Percentiles rank a stretch among this genome's conserved stretches.
Evolutionary conservation across 2,113 vertebrate genomes (phyloP).

Genomic region (Psittacara wagleri): DNA sequence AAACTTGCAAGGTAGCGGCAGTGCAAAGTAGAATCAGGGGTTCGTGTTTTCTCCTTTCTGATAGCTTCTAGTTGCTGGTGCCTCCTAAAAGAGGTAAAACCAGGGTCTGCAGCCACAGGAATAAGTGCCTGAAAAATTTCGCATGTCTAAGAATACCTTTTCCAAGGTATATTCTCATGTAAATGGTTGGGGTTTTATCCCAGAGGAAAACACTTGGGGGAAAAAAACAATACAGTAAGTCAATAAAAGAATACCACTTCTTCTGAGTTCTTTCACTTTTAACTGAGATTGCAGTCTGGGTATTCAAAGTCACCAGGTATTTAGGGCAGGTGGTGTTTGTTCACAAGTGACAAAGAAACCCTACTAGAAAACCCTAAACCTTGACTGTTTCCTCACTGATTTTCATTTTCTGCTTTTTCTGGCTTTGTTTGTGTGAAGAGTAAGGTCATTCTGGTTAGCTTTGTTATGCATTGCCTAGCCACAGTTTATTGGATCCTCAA

Average conservation of each 20-base stretch:
- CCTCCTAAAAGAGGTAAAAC: neutral
- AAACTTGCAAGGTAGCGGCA: neutral
- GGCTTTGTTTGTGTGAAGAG: neutral
- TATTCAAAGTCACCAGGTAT: fast-evolving
- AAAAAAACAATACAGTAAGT: neutral
- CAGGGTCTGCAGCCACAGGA: neutral
- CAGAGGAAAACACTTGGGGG: neutral
- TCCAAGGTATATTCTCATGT: neutral
- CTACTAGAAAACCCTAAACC: neutral
- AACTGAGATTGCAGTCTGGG: neutral
- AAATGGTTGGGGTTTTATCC: neutral
- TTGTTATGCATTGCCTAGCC: neutral
- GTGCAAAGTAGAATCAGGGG: neutral
- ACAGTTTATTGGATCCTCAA: neutral
- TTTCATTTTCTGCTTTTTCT: neutral
- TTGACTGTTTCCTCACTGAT: neutral
- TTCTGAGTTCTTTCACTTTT: neutral
- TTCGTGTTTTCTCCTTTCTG: neutral
- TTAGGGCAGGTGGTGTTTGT: neutral
- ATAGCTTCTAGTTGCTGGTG: neutral
- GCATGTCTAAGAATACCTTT: neutral
- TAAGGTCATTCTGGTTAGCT: neutral
- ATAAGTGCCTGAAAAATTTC: neutral
- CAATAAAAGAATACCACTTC: neutral
- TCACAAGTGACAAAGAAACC: neutral